phyloP scores from a whole-genome alignment of 2,797 vertebrate species.

The Hirundo rustica region DNA sequence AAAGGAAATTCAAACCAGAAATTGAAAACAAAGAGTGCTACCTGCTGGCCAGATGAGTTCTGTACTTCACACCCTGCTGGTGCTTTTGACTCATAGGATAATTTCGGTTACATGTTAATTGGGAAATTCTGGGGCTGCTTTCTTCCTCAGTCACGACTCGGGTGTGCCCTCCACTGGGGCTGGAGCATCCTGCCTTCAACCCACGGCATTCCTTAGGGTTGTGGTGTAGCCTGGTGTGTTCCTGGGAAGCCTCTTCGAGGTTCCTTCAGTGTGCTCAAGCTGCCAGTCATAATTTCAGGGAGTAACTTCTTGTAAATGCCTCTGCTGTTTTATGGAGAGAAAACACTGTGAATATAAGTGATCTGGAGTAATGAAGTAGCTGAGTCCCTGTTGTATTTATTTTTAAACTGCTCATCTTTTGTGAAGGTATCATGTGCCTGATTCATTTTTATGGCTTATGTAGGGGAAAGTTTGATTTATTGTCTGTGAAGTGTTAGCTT shows the following conservation, averaged over 20 bases:
- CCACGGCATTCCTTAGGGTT: accelerated
- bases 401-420: neutral
- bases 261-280: neutral
- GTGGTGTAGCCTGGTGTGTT: neutral
- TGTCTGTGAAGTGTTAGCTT: neutral
- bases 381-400: neutral
- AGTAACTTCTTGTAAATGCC: neutral
- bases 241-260: neutral
- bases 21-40: neutral
- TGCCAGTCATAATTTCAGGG: accelerated
- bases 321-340: neutral
- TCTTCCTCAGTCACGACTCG: neutral
- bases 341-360: neutral
- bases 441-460: neutral
- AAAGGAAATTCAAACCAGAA: neutral
- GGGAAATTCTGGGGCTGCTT: neutral
- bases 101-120: neutral
- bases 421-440: accelerated
- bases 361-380: neutral
- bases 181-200: neutral
- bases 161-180: neutral
- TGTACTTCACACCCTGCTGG: neutral
- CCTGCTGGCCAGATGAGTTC: conserved; percentile 1
- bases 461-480: conserved; percentile 4
- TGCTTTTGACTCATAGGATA: neutral